Conservation (phyloP, 2,888 invertebrate species). For the Leucophenga montana region DNA sequence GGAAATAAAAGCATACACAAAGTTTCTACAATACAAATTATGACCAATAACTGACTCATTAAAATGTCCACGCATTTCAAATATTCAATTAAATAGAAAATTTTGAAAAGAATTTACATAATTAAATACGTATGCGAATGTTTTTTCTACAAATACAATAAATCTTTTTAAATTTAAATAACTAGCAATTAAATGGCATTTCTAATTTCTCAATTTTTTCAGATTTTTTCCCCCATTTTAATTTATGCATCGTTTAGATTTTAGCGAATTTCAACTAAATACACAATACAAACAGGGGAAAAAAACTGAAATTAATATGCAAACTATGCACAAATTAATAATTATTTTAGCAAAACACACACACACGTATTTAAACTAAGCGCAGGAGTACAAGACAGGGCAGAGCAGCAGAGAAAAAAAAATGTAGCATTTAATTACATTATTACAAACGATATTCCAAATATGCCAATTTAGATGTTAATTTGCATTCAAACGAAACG, state of each 20-base stretch:
- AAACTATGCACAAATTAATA: background rate
- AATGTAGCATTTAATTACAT: background rate
- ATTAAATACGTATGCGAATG: no score
- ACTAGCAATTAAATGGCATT: no score
- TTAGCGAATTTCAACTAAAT: background rate
- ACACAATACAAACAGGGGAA: background rate
- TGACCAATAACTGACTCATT: no score
- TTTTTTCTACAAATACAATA: no score
- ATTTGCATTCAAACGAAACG: background rate
- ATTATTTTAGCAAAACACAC: background rate
- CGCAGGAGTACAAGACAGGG: no score
- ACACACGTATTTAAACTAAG: background rate
- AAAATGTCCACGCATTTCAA: no score
- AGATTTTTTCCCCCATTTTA: no score
- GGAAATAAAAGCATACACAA: background rate
- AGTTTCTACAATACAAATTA: background rate
- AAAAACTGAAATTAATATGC: background rate
- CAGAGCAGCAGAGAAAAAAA: no score
- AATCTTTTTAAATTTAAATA: no score
- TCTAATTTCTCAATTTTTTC: no score
- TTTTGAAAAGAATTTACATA: no score
- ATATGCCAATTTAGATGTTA: conserved; percentile 6
- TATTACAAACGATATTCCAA: conserved; percentile 1
- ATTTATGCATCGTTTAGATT: background rate
- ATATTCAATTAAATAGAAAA: no score